Evolutionary conservation across 2,113 vertebrate genomes (phyloP).

Genomic region (Aptenodytes forsteri): DNA sequence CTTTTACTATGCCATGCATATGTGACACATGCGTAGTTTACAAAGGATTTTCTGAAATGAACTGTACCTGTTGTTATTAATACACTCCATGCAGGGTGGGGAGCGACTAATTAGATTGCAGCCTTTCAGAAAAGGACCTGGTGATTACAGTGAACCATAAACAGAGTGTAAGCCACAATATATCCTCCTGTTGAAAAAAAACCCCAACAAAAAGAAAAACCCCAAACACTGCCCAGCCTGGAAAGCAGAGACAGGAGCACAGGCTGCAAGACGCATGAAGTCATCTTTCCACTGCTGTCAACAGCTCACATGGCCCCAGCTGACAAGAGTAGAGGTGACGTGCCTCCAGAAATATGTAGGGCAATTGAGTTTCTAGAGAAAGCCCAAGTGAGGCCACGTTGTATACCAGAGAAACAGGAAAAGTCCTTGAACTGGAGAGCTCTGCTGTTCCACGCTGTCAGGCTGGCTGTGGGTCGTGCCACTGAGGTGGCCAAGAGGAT

Average conservation of each 20-base stretch:
- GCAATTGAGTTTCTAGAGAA: conserved; percentile 1
- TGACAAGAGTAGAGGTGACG: conserved; percentile 5
- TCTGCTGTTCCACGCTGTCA: background rate
- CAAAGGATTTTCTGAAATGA: background rate
- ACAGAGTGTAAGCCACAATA: background rate
- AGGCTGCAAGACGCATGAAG: background rate
- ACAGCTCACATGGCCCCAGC: background rate
- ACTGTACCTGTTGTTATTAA: background rate
- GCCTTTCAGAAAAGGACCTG: background rate
- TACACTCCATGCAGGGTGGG: background rate
- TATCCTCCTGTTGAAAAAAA: background rate
- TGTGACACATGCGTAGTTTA: background rate
- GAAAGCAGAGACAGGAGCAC: conserved; percentile 12
- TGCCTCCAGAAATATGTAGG: conserved; percentile 28
- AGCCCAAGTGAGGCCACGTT: background rate
- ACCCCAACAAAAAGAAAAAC: background rate
- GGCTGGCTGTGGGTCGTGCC: background rate
- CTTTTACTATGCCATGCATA: background rate
- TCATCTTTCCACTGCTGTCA: conserved; percentile 51
- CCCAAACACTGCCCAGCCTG: background rate
- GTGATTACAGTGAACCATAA: conserved; percentile 15
- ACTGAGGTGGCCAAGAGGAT: background rate
- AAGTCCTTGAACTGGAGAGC: background rate
- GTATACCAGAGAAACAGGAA: background rate
- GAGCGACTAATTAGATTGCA: background rate